These are phyloP conservation scores for Trinorchestia longiramus DNA, from an alignment of 1,140 invertebrate species.

Conservation along the genomic window DNA sequence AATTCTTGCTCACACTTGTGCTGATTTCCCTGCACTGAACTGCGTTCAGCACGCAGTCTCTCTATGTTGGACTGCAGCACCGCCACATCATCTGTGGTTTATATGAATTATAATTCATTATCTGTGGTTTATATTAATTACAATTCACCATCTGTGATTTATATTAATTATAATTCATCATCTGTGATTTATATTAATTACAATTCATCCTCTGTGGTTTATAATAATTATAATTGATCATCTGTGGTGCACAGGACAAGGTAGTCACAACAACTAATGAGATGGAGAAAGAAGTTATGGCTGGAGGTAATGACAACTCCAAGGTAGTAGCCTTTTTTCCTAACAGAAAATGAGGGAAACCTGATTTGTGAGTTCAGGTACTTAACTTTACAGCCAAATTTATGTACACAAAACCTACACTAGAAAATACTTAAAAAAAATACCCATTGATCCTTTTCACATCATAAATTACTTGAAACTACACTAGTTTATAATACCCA, in stretches of 20 bases:
- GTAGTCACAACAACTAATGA: too few species aligned
- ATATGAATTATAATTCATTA: background rate
- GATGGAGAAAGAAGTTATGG: too few species aligned
- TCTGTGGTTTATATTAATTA: background rate
- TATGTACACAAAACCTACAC: too few species aligned
- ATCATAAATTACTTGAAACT: too few species aligned
- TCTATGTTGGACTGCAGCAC: background rate
- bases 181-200: background rate
- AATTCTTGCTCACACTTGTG: background rate
- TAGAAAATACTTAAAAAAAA: too few species aligned
- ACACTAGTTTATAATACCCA: too few species aligned
- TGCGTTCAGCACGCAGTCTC: background rate
- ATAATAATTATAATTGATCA: background rate
- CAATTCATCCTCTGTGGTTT: background rate
- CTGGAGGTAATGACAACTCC: too few species aligned
- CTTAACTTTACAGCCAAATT: too few species aligned
- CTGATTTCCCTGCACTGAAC: background rate
- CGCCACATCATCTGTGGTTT: background rate
- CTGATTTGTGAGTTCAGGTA: too few species aligned
- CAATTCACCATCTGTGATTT: background rate
- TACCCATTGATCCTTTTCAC: too few species aligned
- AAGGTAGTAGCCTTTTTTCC: too few species aligned
- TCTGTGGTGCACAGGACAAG: background rate
- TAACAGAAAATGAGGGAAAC: too few species aligned
- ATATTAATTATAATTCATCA: background rate